Conservation (phyloP, 2,888 invertebrate genomes). For the Belgica antarctica region DNA sequence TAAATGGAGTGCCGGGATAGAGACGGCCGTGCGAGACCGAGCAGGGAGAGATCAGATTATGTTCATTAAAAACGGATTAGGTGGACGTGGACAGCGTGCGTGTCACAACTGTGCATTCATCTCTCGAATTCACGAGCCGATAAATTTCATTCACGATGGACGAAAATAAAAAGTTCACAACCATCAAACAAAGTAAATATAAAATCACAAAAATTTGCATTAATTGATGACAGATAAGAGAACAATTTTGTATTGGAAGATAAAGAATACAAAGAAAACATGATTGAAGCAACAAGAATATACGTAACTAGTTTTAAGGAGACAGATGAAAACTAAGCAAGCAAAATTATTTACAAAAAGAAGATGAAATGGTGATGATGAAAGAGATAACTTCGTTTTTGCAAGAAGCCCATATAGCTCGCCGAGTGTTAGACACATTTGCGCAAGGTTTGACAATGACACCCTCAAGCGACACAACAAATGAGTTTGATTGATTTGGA, state of each 20-base stretch:
- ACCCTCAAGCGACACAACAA: no score
- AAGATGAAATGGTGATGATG: constrained; percentile 44
- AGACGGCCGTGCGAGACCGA: background rate
- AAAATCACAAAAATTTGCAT: background rate
- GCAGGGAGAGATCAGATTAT: constrained; percentile 15
- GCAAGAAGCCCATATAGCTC: constrained; percentile 59
- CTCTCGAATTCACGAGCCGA: background rate
- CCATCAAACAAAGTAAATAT: constrained; percentile 26
- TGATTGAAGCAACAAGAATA: constrained; percentile 34
- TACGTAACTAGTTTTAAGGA: constrained; percentile 45
- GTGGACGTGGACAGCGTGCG: background rate
- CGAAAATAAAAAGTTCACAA: background rate
- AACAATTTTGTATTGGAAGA: constrained; percentile 44
- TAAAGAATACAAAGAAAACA: constrained; percentile 40
- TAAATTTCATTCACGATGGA: background rate
- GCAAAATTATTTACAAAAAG: constrained; percentile 44
- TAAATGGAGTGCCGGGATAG: background rate
- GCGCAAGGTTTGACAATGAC: constrained; percentile 39
- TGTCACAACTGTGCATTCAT: constrained; percentile 20
- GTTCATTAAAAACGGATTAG: constrained; percentile 20
- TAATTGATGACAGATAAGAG: background rate
- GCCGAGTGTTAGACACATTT: constrained; percentile 49
- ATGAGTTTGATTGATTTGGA: constrained; percentile 1
- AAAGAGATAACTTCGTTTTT: constrained; percentile 54
- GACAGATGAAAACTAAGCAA: constrained; percentile 18